A percentile compares a stretch with the other conserved stretches of the same genome.
Evolutionary conservation across 1,140 invertebrate genomes (phyloP).

Genomic region (Listronotus oregonensis): DNA sequence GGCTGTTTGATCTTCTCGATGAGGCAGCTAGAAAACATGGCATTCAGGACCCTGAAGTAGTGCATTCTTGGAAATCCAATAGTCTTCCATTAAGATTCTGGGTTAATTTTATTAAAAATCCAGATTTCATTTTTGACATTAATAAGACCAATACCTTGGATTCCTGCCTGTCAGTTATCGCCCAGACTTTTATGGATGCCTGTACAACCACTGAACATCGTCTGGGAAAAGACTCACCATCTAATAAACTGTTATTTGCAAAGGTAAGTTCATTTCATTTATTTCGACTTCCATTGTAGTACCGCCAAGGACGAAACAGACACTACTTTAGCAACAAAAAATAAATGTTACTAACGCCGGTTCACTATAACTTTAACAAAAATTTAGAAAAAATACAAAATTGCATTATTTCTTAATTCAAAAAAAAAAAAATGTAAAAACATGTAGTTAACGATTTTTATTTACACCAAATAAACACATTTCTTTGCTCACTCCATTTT

Average conservation of each 20-base stretch:
- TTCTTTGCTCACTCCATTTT: too few relatives aligned
- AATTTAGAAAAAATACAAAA: too few relatives aligned
- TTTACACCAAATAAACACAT: too few relatives aligned
- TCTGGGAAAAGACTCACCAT: conserved; percentile 92
- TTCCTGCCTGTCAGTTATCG: conserved; percentile 91
- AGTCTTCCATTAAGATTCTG: conserved; percentile 92
- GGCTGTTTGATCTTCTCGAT: conserved; percentile 93
- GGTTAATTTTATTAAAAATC: conserved; percentile 97
- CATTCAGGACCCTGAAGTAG: conserved; percentile 85
- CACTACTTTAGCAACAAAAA: too few relatives aligned
- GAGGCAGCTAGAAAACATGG: conserved; percentile 84
- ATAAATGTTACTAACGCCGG: too few relatives aligned
- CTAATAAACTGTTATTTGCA: conserved; percentile 92
- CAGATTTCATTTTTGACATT: conserved; percentile 95
- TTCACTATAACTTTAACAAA: too few relatives aligned
- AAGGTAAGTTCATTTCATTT: conserved; percentile 62
- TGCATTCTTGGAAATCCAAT: conserved; percentile 97
- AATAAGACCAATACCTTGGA: conserved; percentile 91
- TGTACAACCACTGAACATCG: conserved; percentile 88
- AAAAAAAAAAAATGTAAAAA: too few relatives aligned
- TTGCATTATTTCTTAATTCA: too few relatives aligned
- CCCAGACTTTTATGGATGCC: conserved; percentile 95
- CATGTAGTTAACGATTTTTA: too few relatives aligned
- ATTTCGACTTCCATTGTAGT: too few relatives aligned
- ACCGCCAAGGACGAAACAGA: too few relatives aligned